Base-by-base conservation (phyloP, 1,140 invertebrate species). In the Cyclargus thomasi region DNA sequence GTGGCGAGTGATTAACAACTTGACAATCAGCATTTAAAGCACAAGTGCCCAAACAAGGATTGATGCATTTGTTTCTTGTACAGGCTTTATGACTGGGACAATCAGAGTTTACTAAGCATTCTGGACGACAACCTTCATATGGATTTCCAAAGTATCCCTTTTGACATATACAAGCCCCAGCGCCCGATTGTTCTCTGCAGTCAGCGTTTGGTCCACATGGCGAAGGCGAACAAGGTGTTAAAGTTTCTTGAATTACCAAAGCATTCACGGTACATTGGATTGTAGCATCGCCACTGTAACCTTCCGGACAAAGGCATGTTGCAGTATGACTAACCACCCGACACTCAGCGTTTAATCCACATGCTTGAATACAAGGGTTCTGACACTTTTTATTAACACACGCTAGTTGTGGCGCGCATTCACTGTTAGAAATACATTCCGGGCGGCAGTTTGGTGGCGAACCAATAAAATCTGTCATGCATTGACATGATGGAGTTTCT, bases 1-100 rank as follows among this genome's bases (percentile, higher is more conserved):
- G 92, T 21, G 96, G 94, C n/a, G 94, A 92, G 86, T 96, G 95
- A 82, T 95, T 95, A 1, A 93, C 92, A 1, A 96, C 94, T 75
- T 91, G 90, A 82, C 95, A 96, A 67, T 94, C 92, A 3, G 95
- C 94, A 86, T 95, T 94, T 29, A 91, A 75, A 16, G 95, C 95
- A 83, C 96, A 97, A 18, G 93, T 93, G 65, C 94, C 94, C 2
- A 92, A 90, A 76, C 95, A 96, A 16, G 95, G 95, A 86, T 96
- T 93, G 70, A 87, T 88, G 76, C 95, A 95, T 91, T 95, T 95
- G 74, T 94, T 94, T 75, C 92, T 92, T 23, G 93, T 86, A 76
- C 95, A 95, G 23, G 94, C 93, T 80, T 90, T 92, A 72, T 94
- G 92, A 77, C 93, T 92, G 10, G 93, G 81, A 81, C 95, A 96